phyloP scores from a whole-genome alignment of 2,113 vertebrate species.

The Chlamydotis undulata region DNA sequence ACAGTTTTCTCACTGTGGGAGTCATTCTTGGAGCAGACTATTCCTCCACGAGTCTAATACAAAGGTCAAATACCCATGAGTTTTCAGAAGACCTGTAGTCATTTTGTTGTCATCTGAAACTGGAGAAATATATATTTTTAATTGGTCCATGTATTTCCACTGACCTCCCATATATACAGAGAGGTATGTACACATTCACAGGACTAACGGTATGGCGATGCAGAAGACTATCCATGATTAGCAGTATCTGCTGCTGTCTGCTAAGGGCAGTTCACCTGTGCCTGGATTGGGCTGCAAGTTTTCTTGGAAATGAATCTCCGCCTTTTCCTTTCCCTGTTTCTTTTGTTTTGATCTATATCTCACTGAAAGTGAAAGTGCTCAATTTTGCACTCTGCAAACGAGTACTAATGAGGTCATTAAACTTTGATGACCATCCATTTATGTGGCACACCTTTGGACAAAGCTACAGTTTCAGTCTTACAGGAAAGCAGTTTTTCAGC shows the following conservation, averaged over 20 bases:
- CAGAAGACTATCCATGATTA: neutral
- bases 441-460: neutral
- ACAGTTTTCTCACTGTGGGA: neutral
- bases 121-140: neutral
- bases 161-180: neutral
- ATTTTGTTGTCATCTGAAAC: neutral
- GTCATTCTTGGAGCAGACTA: neutral
- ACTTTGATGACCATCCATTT: neutral
- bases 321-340: neutral
- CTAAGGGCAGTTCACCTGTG: neutral
- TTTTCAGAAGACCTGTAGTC: neutral
- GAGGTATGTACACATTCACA: neutral
- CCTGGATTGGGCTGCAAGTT: neutral
- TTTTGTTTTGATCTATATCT: neutral
- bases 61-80: neutral
- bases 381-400: neutral
- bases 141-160: neutral
- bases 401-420: slow-evolving; percentile 21
- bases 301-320: neutral
- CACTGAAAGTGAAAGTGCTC: neutral
- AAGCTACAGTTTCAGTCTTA: rapidly evolving
- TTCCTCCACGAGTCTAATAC: neutral
- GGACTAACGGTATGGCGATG: neutral
- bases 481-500: neutral
- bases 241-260: neutral